Conservation (phyloP, 2,113 vertebrate genomes). For the Tinamus guttatus region DNA sequence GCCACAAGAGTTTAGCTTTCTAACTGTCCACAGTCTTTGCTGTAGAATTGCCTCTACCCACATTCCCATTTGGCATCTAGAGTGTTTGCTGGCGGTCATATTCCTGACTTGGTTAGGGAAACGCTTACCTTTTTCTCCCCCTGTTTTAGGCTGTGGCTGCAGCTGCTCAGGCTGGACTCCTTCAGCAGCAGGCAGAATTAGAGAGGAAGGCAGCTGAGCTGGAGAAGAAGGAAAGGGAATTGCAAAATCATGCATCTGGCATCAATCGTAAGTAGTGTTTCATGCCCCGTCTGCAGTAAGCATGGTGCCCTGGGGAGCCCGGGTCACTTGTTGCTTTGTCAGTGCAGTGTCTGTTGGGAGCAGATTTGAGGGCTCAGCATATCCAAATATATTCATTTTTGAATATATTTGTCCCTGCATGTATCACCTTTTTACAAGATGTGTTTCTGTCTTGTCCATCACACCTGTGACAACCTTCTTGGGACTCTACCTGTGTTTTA, state of each 20-base stretch:
- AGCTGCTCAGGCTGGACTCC: conserved; percentile 87
- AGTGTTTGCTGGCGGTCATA: background rate
- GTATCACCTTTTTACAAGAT: background rate
- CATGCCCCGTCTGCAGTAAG: background rate
- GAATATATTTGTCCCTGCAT: background rate
- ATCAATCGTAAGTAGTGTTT: conserved; percentile 71
- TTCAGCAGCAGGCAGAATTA: conserved; percentile 94
- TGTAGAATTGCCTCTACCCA: background rate
- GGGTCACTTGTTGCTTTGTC: rapidly evolving
- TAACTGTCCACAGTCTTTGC: background rate
- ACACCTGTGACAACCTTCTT: background rate
- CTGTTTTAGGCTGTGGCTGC: conserved; percentile 80
- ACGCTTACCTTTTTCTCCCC: background rate
- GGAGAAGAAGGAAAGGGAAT: conserved; percentile 91
- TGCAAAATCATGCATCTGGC: conserved; percentile 80
- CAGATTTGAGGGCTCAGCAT: background rate
- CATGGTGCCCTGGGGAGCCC: background rate
- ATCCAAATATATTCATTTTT: no score
- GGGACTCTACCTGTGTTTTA: background rate
- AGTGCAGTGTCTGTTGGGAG: no score
- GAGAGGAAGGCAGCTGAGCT: conserved; percentile 94
- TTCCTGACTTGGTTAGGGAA: rapidly evolving
- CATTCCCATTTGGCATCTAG: rapidly evolving
- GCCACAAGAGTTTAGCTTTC: background rate
- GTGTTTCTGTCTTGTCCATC: background rate